These are phyloP conservation scores for Parochlus steinenii DNA, from an alignment of 2,888 invertebrate genomes.

Conservation along the genomic window DNA sequence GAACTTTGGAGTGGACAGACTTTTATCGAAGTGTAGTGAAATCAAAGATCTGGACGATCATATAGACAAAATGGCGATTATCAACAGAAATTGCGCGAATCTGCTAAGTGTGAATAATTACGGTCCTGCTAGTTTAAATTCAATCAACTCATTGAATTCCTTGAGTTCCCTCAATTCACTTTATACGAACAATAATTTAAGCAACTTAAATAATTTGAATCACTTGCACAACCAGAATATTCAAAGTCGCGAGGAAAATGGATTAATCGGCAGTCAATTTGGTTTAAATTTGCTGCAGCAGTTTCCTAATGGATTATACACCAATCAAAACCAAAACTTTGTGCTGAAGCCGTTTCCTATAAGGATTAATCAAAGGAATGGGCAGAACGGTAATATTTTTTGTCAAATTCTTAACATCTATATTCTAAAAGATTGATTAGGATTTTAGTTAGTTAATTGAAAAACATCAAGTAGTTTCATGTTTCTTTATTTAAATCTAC, in stretches of 20 bases:
- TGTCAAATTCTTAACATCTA: too few species aligned
- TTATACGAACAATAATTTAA: neutral
- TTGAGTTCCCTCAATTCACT: slow-evolving; percentile 2
- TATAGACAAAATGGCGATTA: neutral
- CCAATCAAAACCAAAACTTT: slow-evolving; percentile 7
- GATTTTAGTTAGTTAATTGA: too few species aligned
- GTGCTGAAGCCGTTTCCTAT: slow-evolving; percentile 11
- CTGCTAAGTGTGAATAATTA: slow-evolving; percentile 2
- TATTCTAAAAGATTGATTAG: too few species aligned
- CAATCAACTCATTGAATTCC: too few species aligned
- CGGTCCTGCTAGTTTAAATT: neutral
- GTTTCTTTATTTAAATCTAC: slow-evolving; percentile 1
- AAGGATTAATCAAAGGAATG: too few species aligned
- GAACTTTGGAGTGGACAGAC: slow-evolving; percentile 9
- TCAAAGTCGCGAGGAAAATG: too few species aligned
- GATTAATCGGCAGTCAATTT: slow-evolving; percentile 2
- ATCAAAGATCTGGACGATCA: neutral
- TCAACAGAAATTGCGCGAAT: neutral
- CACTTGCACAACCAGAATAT: too few species aligned
- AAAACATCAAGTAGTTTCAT: too few species aligned
- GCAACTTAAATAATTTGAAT: too few species aligned
- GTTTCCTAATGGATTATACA: too few species aligned
- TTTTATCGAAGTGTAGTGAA: slow-evolving; percentile 5
- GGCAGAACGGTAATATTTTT: too few species aligned
- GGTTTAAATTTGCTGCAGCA: slow-evolving; percentile 10